Evolutionary conservation across 2,797 vertebrate genomes (phyloP).

Genomic region (Coreius guichenoti): DNA sequence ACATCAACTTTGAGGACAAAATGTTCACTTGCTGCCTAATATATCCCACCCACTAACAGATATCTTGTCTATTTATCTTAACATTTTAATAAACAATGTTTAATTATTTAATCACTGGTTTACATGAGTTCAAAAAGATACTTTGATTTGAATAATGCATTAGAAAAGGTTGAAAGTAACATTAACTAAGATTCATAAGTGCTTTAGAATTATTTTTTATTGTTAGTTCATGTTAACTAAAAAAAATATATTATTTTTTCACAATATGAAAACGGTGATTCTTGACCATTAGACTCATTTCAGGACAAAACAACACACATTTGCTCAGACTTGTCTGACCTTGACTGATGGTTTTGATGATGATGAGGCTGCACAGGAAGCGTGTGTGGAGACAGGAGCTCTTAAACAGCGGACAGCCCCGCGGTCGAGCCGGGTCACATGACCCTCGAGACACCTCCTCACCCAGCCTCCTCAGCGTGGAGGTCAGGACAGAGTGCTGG

Average conservation of each 20-base stretch:
- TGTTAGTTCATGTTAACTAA: neutral
- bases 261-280: no score
- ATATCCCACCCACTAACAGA: no score
- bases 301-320: neutral
- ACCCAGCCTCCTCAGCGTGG: constrained; percentile 85
- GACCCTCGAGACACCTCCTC: constrained; percentile 82
- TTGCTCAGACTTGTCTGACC: constrained; percentile 65
- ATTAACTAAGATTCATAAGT: neutral
- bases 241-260: no score
- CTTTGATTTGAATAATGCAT: neutral
- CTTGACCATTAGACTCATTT: neutral
- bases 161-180: neutral
- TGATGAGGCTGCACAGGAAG: constrained; percentile 85
- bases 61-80: neutral
- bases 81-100: neutral
- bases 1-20: no score
- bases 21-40: no score
- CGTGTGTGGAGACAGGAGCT: constrained; percentile 81
- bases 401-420: constrained; percentile 77
- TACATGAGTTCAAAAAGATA: neutral
- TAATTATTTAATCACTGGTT: neutral
- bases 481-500: constrained; percentile 69
- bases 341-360: constrained; percentile 87
- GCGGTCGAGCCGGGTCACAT: constrained; percentile 67
- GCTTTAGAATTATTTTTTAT: neutral